Evolutionary conservation across 2,888 invertebrate species (phyloP), one percentile per base, ranked within the genome.

Genomic region (Podotricha telesiphe): DNA sequence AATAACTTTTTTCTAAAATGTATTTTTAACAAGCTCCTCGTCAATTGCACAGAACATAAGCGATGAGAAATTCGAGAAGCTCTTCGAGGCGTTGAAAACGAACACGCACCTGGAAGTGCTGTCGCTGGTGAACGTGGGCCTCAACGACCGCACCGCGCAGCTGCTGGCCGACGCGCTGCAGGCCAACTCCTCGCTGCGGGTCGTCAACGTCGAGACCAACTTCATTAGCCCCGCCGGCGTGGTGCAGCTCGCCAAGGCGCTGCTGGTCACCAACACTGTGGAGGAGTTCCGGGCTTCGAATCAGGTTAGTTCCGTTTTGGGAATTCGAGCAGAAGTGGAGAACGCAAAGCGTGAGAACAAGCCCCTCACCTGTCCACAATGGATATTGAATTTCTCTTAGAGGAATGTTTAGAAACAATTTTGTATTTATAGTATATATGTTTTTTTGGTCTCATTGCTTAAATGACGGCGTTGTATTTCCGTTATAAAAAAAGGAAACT

Each of bases 251-350:
- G 95, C 99, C 72, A 96, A 96, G 87, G 95, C 98, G 66, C 94
- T 99, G 83, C 95, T 99, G 74, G 95, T 96, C 81, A 97, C 97
- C 79, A 96, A 97, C 87, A 95, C 95, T 73, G 95, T 99, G 61
- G 97, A 98, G 91, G 99, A 99, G 94, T 98, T 99, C 92, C 95
- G 99, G 86, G 98, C 98, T 77, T 96, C 98, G 75, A 99, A 99
- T 93, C 99, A 99, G 97, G 99, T 47, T n/a, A 8, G 47, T 28
- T n/a, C n/a, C n/a, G n/a, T n/a, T n/a, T n/a, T n/a, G n/a, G n/a
- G n/a, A n/a, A n/a, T n/a, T n/a, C n/a, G n/a, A n/a, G n/a, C n/a
- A n/a, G n/a, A n/a, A n/a, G n/a, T n/a, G n/a, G n/a, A n/a, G n/a
- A n/a, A n/a, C n/a, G n/a, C n/a, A n/a, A n/a, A n/a, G n/a, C n/a